phyloP scores from a whole-genome alignment of 2,888 invertebrate genomes.

The Acleris literana region DNA sequence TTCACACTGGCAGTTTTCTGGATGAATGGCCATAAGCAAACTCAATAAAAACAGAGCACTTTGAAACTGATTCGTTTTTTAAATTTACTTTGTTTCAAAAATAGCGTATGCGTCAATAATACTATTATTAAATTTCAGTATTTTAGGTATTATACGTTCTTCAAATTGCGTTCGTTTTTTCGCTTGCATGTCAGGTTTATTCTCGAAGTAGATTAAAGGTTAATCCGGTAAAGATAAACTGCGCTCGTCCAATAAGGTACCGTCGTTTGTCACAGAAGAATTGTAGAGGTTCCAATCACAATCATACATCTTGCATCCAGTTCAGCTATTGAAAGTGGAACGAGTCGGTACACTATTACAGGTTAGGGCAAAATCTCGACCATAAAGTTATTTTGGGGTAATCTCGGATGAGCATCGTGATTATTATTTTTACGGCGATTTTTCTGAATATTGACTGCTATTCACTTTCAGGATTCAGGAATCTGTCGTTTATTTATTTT shows the following conservation, averaged over 20 bases:
- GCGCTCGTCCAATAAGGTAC: constrained; percentile 16
- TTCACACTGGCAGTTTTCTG: constrained; percentile 12
- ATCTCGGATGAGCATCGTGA: background rate
- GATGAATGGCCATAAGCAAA: constrained; percentile 6
- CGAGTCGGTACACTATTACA: background rate
- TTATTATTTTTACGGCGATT: background rate
- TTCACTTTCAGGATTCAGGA: too few relatives aligned
- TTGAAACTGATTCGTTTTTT: background rate
- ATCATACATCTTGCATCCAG: constrained; percentile 15
- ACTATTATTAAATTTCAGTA: background rate
- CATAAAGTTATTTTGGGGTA: constrained; percentile 8
- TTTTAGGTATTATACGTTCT: background rate
- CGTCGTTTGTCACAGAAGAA: constrained; percentile 24
- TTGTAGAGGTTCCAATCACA: constrained; percentile 19
- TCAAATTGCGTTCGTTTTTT: background rate
- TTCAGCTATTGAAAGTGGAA: background rate
- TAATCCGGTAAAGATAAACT: constrained; percentile 32
- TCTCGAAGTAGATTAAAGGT: background rate
- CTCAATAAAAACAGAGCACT: constrained; percentile 12
- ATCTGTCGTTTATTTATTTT: too few relatives aligned
- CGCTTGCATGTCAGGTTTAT: background rate
- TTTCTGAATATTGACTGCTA: too few relatives aligned
- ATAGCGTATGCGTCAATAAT: constrained; percentile 1
- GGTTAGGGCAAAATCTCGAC: constrained; percentile 4
- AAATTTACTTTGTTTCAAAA: constrained; percentile 17